These are phyloP conservation scores for Phalacrocorax aristotelis DNA, from an alignment of 2,113 vertebrate genomes.

Conservation along the genomic window DNA sequence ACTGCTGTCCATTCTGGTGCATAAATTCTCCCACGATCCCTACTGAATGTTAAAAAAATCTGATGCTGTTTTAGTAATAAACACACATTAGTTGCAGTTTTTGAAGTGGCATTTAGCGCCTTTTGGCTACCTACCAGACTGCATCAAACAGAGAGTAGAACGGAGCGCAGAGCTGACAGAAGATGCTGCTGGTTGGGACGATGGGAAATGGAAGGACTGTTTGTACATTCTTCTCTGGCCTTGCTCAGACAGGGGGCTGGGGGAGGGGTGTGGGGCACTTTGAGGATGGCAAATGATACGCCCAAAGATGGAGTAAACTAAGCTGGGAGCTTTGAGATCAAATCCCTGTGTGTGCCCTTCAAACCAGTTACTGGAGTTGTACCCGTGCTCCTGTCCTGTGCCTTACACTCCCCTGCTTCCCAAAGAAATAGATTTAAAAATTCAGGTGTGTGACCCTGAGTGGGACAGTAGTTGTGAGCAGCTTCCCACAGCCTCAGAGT, in stretches of 20 bases:
- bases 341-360: background rate
- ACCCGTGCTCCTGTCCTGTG: background rate
- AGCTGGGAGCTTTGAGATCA: background rate
- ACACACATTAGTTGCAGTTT: background rate
- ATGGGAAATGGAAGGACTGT: background rate
- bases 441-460: background rate
- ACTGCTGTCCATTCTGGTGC: background rate
- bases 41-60: background rate
- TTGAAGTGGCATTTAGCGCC: background rate
- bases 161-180: background rate
- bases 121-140: background rate
- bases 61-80: background rate
- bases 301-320: background rate
- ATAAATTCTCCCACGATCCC: background rate
- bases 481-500: background rate
- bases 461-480: background rate
- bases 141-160: background rate
- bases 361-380: background rate
- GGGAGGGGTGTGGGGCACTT: background rate
- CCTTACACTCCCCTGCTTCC: background rate
- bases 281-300: background rate
- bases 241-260: background rate
- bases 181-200: background rate
- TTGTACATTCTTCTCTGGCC: background rate
- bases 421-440: background rate